phyloP scores from a whole-genome alignment of 2,113 vertebrate genomes.

The Ptilorrhoa leucosticta region DNA sequence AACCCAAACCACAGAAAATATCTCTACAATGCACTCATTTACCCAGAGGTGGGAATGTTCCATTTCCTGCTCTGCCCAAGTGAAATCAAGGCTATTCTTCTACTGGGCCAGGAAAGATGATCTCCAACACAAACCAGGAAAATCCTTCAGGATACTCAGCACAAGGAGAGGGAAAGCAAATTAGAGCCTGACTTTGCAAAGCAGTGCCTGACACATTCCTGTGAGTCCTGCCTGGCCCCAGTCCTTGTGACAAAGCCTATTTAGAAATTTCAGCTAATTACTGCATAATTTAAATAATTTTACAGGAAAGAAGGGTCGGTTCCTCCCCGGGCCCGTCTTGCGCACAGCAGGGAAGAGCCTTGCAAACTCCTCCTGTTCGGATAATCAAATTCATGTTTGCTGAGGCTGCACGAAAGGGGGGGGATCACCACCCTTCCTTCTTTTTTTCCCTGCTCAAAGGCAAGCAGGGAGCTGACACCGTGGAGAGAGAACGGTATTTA shows the following conservation, averaged over 20 bases:
- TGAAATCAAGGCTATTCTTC: neutral
- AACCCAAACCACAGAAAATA: neutral
- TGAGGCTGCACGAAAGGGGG: neutral
- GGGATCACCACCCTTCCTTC: neutral
- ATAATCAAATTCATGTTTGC: neutral
- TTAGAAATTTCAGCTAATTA: neutral
- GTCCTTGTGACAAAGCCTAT: neutral
- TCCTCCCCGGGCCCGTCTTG: accelerated
- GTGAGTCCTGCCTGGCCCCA: neutral
- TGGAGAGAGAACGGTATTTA: neutral
- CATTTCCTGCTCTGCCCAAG: neutral
- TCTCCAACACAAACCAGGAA: neutral
- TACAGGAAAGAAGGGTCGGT: neutral
- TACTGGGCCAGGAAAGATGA: neutral
- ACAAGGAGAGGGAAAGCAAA: neutral
- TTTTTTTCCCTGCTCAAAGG: neutral
- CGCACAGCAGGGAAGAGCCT: neutral
- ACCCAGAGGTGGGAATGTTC: neutral
- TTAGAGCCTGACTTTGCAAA: neutral
- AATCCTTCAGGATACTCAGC: neutral
- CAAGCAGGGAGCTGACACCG: neutral
- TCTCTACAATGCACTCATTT: neutral
- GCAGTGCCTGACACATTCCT: neutral
- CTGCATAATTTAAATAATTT: neutral
- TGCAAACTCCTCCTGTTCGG: neutral